phyloP scores from a whole-genome alignment of 2,113 vertebrate species.

The Syrmaticus mikado region DNA sequence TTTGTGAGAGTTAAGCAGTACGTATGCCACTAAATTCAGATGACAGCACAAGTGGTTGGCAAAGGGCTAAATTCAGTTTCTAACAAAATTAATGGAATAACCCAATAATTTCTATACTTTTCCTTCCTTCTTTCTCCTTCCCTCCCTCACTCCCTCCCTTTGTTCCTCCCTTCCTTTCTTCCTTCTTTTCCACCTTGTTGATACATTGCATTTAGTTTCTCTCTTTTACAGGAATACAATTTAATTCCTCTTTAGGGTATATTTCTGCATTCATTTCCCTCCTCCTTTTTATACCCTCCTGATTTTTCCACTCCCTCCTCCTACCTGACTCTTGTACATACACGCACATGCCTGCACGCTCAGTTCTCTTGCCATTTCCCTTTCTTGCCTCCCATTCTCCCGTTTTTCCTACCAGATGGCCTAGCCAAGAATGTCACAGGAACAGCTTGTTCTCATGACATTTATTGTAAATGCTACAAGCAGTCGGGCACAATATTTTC shows the following conservation, averaged over 20 bases:
- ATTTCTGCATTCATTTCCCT: neutral
- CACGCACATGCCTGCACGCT: neutral
- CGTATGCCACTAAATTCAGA: neutral
- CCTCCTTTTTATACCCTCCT: neutral
- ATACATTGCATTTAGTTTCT: neutral
- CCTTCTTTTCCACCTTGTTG: neutral
- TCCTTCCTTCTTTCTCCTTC: no score
- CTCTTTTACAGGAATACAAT: neutral
- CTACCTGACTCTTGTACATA: neutral
- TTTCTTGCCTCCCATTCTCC: neutral
- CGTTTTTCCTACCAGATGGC: conserved; percentile 25
- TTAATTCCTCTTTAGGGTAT: neutral
- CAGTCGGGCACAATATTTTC: neutral
- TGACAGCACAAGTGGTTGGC: neutral
- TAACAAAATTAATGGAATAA: neutral
- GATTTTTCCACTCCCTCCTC: neutral
- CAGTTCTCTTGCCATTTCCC: neutral
- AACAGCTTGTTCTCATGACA: conserved; percentile 7
- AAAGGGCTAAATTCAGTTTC: neutral
- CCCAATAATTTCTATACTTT: neutral
- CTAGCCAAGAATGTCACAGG: conserved; percentile 21
- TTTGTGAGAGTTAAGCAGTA: neutral
- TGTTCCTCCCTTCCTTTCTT: neutral
- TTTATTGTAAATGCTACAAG: neutral
- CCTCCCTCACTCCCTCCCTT: neutral